Percentiles rank a stretch among this genome's conserved stretches.
phyloP scores from a whole-genome alignment of 2,797 vertebrate species.

The Eurystomus glaucurus region DNA sequence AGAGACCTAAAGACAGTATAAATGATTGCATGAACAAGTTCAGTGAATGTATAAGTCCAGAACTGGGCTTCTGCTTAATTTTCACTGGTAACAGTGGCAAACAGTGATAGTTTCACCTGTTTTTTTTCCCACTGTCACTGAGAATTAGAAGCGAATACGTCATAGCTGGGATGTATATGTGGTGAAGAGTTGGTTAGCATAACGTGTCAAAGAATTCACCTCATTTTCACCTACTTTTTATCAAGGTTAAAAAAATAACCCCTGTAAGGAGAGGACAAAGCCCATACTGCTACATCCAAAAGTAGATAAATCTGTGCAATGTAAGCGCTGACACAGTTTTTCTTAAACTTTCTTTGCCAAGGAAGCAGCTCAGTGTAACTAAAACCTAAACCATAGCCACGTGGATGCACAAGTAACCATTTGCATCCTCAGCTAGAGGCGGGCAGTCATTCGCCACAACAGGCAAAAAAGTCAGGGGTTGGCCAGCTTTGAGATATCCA shows the following conservation, averaged over 20 bases:
- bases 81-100: not conserved
- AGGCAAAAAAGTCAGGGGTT: not conserved
- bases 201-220: not conserved
- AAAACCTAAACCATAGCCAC: not conserved
- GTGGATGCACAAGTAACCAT: not conserved
- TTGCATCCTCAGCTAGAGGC: not conserved
- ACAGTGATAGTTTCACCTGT: not conserved
- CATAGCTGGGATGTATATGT: not conserved
- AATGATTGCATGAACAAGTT: not conserved
- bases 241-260: not conserved
- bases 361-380: conserved; percentile 32
- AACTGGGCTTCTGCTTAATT: not conserved
- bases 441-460: not conserved
- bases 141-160: not conserved
- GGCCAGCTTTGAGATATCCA: not conserved
- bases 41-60: not conserved
- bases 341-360: conserved; percentile 41
- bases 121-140: not conserved
- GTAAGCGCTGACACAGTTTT: not conserved
- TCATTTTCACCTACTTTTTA: not conserved
- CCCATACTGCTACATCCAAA: not conserved
- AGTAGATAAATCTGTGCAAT: not conserved
- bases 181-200: not conserved
- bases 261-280: not conserved
- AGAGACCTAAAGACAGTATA: not conserved